Conservation (phyloP, 2,113 vertebrate genomes). For the Neolamprologus sp. region DNA sequence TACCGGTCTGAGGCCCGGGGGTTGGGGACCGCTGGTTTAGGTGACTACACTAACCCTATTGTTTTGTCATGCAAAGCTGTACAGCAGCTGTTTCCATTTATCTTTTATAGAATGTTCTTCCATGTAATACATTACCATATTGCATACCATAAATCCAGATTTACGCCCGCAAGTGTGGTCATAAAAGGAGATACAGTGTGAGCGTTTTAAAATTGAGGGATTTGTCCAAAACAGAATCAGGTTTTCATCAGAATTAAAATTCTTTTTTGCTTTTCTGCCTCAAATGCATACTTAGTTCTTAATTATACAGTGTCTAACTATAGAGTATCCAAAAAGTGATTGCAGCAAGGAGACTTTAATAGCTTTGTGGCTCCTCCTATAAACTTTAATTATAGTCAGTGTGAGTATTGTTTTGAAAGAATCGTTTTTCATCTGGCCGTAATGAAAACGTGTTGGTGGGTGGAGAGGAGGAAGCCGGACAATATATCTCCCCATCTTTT, state of each 20-base stretch:
- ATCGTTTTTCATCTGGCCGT: conserved; percentile 29
- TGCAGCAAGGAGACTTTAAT: conserved; percentile 33
- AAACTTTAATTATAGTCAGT: conserved; percentile 50
- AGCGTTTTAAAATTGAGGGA: neutral
- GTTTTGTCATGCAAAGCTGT: neutral
- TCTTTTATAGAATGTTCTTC: neutral
- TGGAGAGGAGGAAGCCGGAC: neutral
- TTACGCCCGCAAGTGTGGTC: neutral
- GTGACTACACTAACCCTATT: neutral
- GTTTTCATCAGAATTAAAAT: neutral
- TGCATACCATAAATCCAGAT: neutral
- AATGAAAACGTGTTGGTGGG: conserved; percentile 31
- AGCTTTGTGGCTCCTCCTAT: conserved; percentile 17
- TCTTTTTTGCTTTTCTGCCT: neutral
- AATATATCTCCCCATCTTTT: neutral
- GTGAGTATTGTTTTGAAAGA: conserved; percentile 47
- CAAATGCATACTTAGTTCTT: conserved; percentile 39
- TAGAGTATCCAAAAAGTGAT: conserved; percentile 30
- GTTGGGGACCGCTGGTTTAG: neutral
- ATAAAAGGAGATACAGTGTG: neutral
- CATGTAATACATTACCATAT: neutral
- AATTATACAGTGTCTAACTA: conserved; percentile 42
- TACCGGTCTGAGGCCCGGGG: too few relatives aligned
- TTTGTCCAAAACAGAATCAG: neutral
- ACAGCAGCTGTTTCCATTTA: neutral